phyloP scores from a whole-genome alignment of 2,113 vertebrate species.

The Rallus limicola region DNA sequence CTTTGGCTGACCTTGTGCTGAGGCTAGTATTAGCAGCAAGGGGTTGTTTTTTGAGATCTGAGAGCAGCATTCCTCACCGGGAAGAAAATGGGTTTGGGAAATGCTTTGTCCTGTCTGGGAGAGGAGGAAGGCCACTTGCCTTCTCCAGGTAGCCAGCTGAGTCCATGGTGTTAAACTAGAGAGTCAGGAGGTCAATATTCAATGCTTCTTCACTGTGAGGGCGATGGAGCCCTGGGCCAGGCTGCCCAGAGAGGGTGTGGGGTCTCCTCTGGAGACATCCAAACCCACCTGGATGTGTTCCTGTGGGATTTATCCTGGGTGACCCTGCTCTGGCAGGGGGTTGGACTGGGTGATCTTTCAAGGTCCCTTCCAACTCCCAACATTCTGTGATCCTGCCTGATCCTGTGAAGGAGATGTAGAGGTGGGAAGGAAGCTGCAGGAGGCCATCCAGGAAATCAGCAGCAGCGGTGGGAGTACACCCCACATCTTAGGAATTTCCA shows the following conservation, averaged over 20 bases:
- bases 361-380: no score
- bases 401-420: neutral
- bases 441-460: neutral
- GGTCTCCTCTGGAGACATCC: no score
- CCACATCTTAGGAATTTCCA: neutral
- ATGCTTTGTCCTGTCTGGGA: neutral
- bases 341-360: no score
- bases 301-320: no score
- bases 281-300: no score
- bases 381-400: no score
- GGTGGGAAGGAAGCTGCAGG: neutral
- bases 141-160: neutral
- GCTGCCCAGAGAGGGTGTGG: no score
- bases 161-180: neutral
- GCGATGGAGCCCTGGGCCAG: no score
- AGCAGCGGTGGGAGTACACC: neutral
- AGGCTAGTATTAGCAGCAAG: neutral
- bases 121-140: neutral
- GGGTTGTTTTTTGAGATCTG: neutral
- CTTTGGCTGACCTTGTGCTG: conserved; percentile 31
- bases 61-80: neutral
- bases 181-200: neutral
- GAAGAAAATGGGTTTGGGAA: neutral
- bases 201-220: no score
- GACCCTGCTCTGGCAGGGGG: no score